A percentile compares a stretch with the other conserved stretches of the same genome.
phyloP scores from a whole-genome alignment of 2,797 vertebrate genomes.

The Dendrocincla fuliginosa region DNA sequence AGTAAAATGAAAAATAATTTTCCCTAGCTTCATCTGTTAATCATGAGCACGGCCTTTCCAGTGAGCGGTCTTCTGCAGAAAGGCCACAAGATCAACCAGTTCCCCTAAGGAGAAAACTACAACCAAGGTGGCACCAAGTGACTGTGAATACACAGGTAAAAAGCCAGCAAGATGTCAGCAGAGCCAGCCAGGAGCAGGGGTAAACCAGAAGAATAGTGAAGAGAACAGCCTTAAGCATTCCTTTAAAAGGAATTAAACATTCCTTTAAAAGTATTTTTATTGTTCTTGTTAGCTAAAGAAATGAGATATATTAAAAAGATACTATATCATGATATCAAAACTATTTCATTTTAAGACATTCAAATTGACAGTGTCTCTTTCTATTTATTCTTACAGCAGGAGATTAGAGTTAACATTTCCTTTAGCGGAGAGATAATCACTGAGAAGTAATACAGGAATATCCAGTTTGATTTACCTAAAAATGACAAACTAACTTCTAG shows the following conservation, averaged over 20 bases:
- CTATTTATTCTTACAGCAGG: background rate
- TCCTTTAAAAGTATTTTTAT: background rate
- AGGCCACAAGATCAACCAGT: background rate
- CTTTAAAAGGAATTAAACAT: background rate
- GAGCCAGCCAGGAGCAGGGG: background rate
- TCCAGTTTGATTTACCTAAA: slow-evolving; percentile 8
- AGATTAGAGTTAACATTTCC: background rate
- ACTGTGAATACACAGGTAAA: background rate
- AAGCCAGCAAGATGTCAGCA: background rate
- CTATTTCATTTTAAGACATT: slow-evolving; percentile 8
- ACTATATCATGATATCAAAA: background rate
- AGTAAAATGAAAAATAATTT: background rate
- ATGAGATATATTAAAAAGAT: background rate
- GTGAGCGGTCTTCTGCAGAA: background rate
- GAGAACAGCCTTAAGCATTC: background rate
- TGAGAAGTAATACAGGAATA: slow-evolving; percentile 1
- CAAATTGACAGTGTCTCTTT: slow-evolving; percentile 36
- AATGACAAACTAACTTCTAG: slow-evolving; percentile 13
- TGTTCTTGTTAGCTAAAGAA: background rate
- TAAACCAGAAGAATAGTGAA: background rate
- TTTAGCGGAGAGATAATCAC: background rate
- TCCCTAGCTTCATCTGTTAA: fast-evolving
- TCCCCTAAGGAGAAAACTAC: background rate
- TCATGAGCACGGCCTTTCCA: background rate
- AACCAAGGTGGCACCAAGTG: background rate